Percentiles rank a stretch among this genome's conserved stretches.
These are phyloP conservation scores for Pogona vitticeps DNA, from an alignment of 2,113 vertebrate genomes.

Conservation along the genomic window DNA sequence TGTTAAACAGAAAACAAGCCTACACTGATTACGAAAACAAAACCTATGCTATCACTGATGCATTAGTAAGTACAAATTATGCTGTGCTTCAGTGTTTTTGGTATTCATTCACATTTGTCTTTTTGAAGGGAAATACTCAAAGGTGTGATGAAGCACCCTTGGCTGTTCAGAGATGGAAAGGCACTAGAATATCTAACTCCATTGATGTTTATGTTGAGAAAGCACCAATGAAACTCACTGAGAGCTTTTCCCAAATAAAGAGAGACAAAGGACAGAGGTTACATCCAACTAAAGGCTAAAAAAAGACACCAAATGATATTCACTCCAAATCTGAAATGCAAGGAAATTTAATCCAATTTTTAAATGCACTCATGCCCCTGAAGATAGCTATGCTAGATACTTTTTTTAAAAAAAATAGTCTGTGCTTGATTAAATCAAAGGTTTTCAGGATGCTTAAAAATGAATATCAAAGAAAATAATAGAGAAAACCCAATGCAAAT, in stretches of 20 bases:
- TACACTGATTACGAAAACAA: not conserved
- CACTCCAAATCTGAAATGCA: not conserved
- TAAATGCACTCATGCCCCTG: not conserved
- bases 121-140: slow-evolving; percentile 1
- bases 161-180: not conserved
- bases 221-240: not conserved
- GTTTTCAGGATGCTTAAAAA: not conserved
- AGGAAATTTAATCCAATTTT: slow-evolving; percentile 8
- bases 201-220: slow-evolving; percentile 16
- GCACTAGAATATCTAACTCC: slow-evolving; percentile 7
- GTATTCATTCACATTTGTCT: not conserved
- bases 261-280: not conserved
- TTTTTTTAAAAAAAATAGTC: not conserved
- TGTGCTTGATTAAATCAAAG: slow-evolving; percentile 34
- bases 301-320: not conserved
- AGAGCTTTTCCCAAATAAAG: slow-evolving; percentile 6
- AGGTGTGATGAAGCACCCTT: slow-evolving; percentile 10
- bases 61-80: slow-evolving; percentile 12
- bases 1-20: slow-evolving; percentile 21
- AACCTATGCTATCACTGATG: slow-evolving; percentile 8
- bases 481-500: too few relatives aligned
- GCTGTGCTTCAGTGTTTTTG: not conserved
- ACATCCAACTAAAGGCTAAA: not conserved
- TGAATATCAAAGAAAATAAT: not conserved
- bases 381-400: not conserved